A percentile compares a stretch with the other conserved stretches of the same genome.
These are phyloP conservation scores for Promerops cafer DNA, from an alignment of 2,113 vertebrate species.

Conservation along the genomic window DNA sequence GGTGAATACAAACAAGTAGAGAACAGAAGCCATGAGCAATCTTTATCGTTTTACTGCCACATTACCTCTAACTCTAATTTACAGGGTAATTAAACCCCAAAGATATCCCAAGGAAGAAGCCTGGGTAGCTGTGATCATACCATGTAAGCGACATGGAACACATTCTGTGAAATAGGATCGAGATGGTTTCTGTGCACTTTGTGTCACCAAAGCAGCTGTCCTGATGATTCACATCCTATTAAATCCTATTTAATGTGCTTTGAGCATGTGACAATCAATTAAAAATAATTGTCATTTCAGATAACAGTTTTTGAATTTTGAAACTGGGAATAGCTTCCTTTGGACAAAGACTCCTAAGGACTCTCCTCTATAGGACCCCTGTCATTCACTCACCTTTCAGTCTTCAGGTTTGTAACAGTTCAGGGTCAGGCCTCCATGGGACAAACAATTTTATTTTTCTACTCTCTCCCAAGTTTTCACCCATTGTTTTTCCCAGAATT, in stretches of 20 bases:
- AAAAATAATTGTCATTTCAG: slow-evolving; percentile 17
- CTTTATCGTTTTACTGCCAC: neutral
- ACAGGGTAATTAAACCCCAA: slow-evolving; percentile 44
- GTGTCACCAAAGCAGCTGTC: slow-evolving; percentile 9
- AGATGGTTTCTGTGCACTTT: slow-evolving; percentile 16
- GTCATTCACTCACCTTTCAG: neutral
- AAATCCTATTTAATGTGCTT: slow-evolving; percentile 27
- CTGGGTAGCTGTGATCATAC: neutral
- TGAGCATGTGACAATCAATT: slow-evolving; percentile 11
- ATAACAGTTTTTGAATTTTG: neutral
- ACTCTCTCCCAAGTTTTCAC: neutral
- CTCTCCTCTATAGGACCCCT: neutral
- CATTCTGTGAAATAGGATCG: slow-evolving; percentile 3
- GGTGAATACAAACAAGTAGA: slow-evolving; percentile 22
- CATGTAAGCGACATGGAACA: neutral
- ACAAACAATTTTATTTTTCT: neutral
- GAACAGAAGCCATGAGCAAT: slow-evolving; percentile 6
- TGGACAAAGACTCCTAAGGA: neutral
- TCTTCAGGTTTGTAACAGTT: neutral
- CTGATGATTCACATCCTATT: slow-evolving; percentile 16
- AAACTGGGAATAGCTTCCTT: neutral
- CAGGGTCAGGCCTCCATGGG: neutral
- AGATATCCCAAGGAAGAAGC: slow-evolving; percentile 8
- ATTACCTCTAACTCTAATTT: slow-evolving; percentile 50
- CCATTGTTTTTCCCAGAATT: neutral